A percentile compares a stretch with the other conserved stretches of the same genome.
Conservation (phyloP, 2,888 invertebrate genomes). For the Megastigmus dorsalis region DNA sequence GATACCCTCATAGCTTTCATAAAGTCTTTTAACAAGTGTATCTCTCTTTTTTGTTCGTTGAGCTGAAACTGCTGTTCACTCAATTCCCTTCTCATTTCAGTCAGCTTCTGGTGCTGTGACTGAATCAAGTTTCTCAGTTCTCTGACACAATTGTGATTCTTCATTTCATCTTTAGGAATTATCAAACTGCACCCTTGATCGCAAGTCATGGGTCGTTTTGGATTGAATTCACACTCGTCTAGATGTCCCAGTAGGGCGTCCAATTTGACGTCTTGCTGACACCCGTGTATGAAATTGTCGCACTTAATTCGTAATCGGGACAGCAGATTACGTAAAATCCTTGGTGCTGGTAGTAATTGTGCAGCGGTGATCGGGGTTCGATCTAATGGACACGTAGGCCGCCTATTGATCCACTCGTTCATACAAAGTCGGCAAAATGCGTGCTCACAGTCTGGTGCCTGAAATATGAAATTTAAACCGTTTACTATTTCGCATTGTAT, state of each 20-base stretch:
- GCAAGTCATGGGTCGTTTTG: constrained; percentile 94
- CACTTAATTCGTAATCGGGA: constrained; percentile 92
- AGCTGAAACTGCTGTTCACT: constrained; percentile 91
- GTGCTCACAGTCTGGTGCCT: constrained; percentile 97
- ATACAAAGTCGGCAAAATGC: constrained; percentile 96
- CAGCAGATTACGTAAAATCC: constrained; percentile 93
- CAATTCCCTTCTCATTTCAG: constrained; percentile 90
- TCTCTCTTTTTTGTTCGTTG: constrained; percentile 91
- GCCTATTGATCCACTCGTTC: constrained; percentile 94
- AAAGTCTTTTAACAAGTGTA: constrained; percentile 92
- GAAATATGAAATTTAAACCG: constrained; percentile 49
- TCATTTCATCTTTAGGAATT: constrained; percentile 95
- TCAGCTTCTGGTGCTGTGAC: constrained; percentile 89
- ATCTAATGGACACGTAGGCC: constrained; percentile 96
- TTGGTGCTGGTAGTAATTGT: constrained; percentile 92
- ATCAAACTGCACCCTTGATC: constrained; percentile 95
- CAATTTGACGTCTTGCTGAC: constrained; percentile 88
- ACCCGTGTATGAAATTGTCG: constrained; percentile 93
- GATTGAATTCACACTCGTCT: constrained; percentile 95
- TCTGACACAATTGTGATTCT: constrained; percentile 94
- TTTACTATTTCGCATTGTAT: too few relatives aligned
- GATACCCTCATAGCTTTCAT: constrained; percentile 95
- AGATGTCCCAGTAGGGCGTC: constrained; percentile 90
- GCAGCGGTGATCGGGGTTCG: constrained; percentile 91
- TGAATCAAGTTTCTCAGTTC: constrained; percentile 90